These are phyloP conservation scores for Cheirogaleus major DNA, from an alignment of 2,797 vertebrate species.

Conservation along the genomic window DNA sequence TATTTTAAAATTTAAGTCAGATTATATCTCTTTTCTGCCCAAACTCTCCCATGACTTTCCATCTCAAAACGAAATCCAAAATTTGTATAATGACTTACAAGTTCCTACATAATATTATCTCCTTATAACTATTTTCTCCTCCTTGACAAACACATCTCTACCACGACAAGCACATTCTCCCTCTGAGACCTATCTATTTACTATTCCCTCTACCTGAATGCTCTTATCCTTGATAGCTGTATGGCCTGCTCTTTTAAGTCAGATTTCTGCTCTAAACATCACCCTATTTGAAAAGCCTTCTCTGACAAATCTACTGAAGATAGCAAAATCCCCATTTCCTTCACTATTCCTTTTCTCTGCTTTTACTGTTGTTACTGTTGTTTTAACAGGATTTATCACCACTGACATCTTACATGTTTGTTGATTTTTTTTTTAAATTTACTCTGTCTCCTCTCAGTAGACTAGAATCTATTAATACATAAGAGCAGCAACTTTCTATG, in stretches of 20 bases:
- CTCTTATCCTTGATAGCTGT: background rate
- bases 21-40: background rate
- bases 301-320: background rate
- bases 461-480: background rate
- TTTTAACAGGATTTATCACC: background rate
- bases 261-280: background rate
- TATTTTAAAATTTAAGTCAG: constrained; percentile 1
- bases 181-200: background rate
- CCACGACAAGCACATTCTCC: background rate
- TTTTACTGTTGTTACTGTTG: background rate
- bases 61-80: background rate
- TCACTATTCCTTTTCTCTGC: background rate
- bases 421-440: background rate
- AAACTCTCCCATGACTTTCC: background rate
- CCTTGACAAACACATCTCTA: background rate
- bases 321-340: background rate
- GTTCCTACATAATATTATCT: background rate
- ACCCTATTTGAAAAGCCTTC: background rate
- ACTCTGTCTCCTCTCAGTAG: background rate
- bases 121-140: background rate
- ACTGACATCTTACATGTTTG: background rate
- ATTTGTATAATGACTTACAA: background rate
- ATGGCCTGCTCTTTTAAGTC: background rate
- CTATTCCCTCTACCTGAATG: background rate
- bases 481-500: background rate